These are phyloP conservation scores for Paratilapia polleni DNA, from an alignment of 2,113 vertebrate genomes.

Conservation along the genomic window DNA sequence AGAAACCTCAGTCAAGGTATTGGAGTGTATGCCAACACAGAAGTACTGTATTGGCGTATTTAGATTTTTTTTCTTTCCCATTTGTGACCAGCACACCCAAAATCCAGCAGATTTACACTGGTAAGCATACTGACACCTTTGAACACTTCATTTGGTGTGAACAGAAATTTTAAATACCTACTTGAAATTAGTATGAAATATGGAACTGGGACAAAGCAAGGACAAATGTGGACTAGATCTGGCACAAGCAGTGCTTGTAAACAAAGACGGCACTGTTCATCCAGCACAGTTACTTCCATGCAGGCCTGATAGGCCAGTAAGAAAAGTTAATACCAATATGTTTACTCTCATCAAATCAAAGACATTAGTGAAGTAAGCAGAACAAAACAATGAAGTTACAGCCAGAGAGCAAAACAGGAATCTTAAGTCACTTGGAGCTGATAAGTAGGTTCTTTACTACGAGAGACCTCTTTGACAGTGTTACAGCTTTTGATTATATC, in stretches of 20 bases:
- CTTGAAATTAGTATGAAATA: not conserved
- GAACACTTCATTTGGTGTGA: not conserved
- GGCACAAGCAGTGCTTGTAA: rapidly evolving
- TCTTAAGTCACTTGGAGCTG: not conserved
- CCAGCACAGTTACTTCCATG: not conserved
- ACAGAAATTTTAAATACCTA: not conserved
- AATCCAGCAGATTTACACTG: not conserved
- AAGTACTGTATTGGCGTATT: too few species aligned
- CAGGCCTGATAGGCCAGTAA: not conserved
- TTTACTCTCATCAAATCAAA: not conserved
- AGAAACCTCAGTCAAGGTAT: too few species aligned
- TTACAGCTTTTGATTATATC: not conserved
- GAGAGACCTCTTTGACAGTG: slow-evolving; percentile 6
- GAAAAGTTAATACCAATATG: not conserved
- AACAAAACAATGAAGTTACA: not conserved
- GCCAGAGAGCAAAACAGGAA: not conserved
- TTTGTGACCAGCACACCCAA: not conserved
- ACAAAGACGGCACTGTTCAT: not conserved
- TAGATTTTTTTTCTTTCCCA: not conserved
- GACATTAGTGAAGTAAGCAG: not conserved
- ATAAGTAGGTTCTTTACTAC: not conserved
- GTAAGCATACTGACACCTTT: not conserved
- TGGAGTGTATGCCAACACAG: too few species aligned
- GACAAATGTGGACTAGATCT: not conserved
- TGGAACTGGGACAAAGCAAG: not conserved